Conservation (phyloP, 1,140 invertebrate genomes). For the Anastrepha ludens region DNA sequence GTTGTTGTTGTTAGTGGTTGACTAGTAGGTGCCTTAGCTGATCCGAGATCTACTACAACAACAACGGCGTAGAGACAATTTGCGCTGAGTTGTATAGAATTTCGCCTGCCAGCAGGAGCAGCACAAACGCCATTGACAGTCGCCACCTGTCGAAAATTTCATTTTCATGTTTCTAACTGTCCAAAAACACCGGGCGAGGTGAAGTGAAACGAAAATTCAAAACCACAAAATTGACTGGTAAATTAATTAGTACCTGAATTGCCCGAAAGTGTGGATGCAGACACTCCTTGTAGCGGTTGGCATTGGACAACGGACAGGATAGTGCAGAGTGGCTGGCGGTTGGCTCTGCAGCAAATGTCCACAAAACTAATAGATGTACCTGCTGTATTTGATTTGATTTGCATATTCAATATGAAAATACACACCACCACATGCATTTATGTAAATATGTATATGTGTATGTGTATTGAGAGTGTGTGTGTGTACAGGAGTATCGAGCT, state of each 20-base stretch:
- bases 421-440: not conserved
- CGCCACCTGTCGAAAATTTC: conserved; percentile 32
- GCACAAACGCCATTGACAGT: not conserved
- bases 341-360: not conserved
- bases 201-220: conserved; percentile 45
- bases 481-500: not conserved
- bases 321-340: not conserved
- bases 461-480: not conserved
- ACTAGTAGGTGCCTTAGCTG: not conserved
- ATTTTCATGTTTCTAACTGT: not conserved
- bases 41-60: not conserved
- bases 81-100: not conserved
- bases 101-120: not conserved
- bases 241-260: conserved; percentile 37
- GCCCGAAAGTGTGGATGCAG: conserved; percentile 9
- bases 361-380: conserved; percentile 20
- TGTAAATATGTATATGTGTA: not conserved
- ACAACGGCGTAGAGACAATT: not conserved
- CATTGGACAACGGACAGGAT: too few relatives aligned
- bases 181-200: not conserved
- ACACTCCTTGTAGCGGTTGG: not conserved
- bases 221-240: conserved; percentile 52
- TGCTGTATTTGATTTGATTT: conserved; percentile 45
- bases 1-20: conserved; percentile 1
- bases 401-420: conserved; percentile 38